These are phyloP conservation scores for Melikaiella ostensackeni DNA, from an alignment of 2,888 invertebrate species.

Conservation along the genomic window DNA sequence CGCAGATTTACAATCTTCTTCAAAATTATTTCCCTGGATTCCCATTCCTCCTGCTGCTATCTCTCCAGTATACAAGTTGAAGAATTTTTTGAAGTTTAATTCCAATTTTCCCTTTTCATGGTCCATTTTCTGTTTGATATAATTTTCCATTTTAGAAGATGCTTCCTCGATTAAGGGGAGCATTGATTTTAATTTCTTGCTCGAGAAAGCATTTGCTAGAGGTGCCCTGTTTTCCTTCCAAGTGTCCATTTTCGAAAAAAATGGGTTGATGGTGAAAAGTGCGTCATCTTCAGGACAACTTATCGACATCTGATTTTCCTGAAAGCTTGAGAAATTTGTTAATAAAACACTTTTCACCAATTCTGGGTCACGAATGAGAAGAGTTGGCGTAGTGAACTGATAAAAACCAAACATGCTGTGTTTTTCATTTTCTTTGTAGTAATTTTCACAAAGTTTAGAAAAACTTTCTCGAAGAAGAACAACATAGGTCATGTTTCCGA, in stretches of 20 bases:
- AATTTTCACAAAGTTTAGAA: slow-evolving; percentile 30
- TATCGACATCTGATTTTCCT: slow-evolving; percentile 52
- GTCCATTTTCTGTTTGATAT: slow-evolving; percentile 40
- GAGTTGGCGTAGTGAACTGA: slow-evolving; percentile 51
- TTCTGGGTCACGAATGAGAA: slow-evolving; percentile 60
- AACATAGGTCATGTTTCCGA: slow-evolving; percentile 58
- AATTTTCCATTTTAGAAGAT: slow-evolving; percentile 36
- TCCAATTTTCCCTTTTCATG: slow-evolving; percentile 56
- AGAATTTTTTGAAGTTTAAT: slow-evolving; percentile 51
- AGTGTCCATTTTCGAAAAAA: slow-evolving; percentile 53
- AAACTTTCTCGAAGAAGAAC: slow-evolving; percentile 42
- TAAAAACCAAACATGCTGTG: slow-evolving; percentile 64
- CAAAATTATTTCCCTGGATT: slow-evolving; percentile 55
- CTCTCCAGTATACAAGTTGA: slow-evolving; percentile 55
- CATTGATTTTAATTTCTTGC: slow-evolving; percentile 45
- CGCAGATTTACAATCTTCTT: slow-evolving; percentile 42
- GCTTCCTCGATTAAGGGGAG: slow-evolving; percentile 3
- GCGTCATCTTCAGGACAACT: slow-evolving; percentile 54
- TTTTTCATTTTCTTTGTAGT: slow-evolving; percentile 51
- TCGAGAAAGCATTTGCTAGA: slow-evolving; percentile 41
- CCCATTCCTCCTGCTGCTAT: slow-evolving; percentile 55
- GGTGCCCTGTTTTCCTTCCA: slow-evolving; percentile 57
- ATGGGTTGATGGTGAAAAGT: slow-evolving; percentile 58
- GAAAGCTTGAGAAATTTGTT: slow-evolving; percentile 58
- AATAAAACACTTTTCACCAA: slow-evolving; percentile 58